These are phyloP conservation scores for Muntiacus reevesi DNA, from an alignment of 2,113 vertebrate species.

Conservation along the genomic window DNA sequence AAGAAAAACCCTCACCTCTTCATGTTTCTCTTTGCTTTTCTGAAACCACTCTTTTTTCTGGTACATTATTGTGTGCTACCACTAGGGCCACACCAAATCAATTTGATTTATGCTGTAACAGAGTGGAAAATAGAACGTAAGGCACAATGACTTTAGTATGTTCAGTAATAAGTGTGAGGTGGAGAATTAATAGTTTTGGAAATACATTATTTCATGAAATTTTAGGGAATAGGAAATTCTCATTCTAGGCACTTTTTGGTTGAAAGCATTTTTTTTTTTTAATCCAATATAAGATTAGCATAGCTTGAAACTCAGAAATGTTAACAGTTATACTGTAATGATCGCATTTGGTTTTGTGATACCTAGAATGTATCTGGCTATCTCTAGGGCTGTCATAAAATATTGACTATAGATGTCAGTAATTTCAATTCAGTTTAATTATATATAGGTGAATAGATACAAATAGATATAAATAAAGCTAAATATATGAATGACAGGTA, in stretches of 20 bases:
- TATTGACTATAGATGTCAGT: neutral
- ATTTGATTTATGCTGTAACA: conserved; percentile 46
- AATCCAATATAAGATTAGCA: neutral
- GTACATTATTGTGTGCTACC: conserved; percentile 35
- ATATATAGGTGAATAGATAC: neutral
- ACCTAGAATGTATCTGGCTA: neutral
- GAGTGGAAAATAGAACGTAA: conserved; percentile 20
- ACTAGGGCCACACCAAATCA: conserved; percentile 36
- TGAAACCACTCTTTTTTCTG: conserved; percentile 28
- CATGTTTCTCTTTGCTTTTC: conserved; percentile 52
- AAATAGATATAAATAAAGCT: neutral
- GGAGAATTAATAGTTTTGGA: conserved; percentile 6
- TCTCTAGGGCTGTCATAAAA: neutral
- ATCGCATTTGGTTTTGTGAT: neutral
- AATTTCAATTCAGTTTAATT: conserved; percentile 23
- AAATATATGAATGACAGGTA: neutral
- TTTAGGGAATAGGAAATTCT: conserved; percentile 27
- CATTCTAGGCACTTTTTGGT: neutral
- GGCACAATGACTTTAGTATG: conserved; percentile 47
- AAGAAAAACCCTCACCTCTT: conserved; percentile 61
- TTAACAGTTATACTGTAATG: neutral
- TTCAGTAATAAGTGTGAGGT: neutral
- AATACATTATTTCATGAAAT: conserved; percentile 25
- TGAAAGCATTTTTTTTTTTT: neutral
- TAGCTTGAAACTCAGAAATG: conserved; percentile 24